These are phyloP conservation scores for Apocheima hispidaria DNA, from an alignment of 2,888 invertebrate species.

Conservation along the genomic window DNA sequence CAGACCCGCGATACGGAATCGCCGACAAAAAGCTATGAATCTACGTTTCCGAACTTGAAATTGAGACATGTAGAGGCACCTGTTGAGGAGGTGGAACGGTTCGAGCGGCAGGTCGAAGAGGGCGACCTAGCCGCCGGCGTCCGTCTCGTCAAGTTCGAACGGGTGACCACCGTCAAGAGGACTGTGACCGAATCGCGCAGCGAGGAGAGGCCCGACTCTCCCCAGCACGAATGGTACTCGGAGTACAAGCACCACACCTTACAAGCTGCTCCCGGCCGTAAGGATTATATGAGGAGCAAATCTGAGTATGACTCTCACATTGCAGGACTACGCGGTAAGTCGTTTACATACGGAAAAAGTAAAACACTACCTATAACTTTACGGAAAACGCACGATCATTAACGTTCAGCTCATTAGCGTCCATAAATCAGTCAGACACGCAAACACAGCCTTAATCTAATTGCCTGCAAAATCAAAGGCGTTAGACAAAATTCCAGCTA, in stretches of 20 bases:
- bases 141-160: conserved; percentile 90
- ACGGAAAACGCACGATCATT: conserved; percentile 22
- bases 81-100: conserved; percentile 63
- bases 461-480: conserved; percentile 36
- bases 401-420: conserved; percentile 17
- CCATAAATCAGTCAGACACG: conserved; percentile 31
- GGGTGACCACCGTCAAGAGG: conserved; percentile 87
- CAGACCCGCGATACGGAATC: conserved; percentile 83
- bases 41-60: conserved; percentile 74
- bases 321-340: conserved; percentile 93
- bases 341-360: conserved; percentile 17
- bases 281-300: conserved; percentile 91
- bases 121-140: conserved; percentile 88
- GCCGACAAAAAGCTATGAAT: conserved; percentile 75
- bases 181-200: conserved; percentile 83
- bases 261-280: conserved; percentile 87
- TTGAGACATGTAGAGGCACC: conserved; percentile 77
- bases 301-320: conserved; percentile 95
- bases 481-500: conserved; percentile 35
- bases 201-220: conserved; percentile 77
- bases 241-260: conserved; percentile 84
- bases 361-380: neutral
- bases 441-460: conserved; percentile 29
- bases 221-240: conserved; percentile 80
- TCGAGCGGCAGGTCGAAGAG: conserved; percentile 85